Base-by-base conservation (phyloP, 2,113 vertebrate species). In the Chrysemys picta region DNA sequence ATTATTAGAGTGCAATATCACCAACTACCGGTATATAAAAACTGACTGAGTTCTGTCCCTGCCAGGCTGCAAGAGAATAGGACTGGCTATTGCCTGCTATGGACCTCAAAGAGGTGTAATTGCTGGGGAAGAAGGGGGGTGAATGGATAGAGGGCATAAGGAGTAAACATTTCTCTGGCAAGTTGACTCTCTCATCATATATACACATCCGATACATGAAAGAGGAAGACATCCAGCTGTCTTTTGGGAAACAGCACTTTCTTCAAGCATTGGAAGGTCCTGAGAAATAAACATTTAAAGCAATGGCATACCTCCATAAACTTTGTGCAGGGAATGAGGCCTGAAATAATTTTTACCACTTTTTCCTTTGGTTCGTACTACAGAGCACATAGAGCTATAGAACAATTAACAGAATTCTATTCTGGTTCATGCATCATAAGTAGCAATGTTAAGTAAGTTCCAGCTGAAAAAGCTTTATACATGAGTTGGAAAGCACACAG, bases 141-240 rank as follows among this genome's bases (percentile, higher is more conserved):
- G 17, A 9, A n/a, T n/a, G 62, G 62, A n/a, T n/a, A 69, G 14
- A 65, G 31, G 31, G 17, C 16, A 69, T 19, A 69, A 69, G 16
- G 8, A 69, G 65, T n/a, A 69, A 85, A 91, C 91, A 89, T 53
- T 12, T 42, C 80, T 17, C 29, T 65, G 19, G 1, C 5, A 62
- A 85, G 69, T 0, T 87, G 27, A 83, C 3, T 35, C n/a, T 53
- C 0, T 0, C 0, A 62, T 1, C 6, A 12, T n/a, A 91, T 56
- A 75, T 85, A 75, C 2, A 8, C 21, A 90, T 75, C 53, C 11
- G 47, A 50, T 1, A 85, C 1, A 5, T 19, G 8, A 59, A 87
- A 88, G 24, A 90, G 59, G 1, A 88, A 69, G 65, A n/a, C 65
- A 69, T 5, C 16, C 65, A 38, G 10, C 17, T 72, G 35, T 38